phyloP scores from a whole-genome alignment of 2,797 vertebrate genomes.

The Labroides dimidiatus region DNA sequence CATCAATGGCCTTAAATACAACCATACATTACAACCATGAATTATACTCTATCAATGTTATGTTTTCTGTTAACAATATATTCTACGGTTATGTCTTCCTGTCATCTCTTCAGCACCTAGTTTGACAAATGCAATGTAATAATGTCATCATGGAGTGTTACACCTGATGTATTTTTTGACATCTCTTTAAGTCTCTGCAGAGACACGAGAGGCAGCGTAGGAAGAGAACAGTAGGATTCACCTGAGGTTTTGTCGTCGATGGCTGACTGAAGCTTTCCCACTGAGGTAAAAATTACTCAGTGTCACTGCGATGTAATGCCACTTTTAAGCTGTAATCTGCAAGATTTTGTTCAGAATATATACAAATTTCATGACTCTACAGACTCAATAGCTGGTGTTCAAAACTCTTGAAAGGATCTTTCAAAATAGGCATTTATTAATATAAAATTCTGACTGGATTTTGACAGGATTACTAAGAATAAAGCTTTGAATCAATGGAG shows the following conservation, averaged over 20 bases:
- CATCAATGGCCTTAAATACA: neutral
- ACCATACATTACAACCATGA: neutral
- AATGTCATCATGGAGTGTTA: conserved; percentile 67
- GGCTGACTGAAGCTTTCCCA: conserved; percentile 35
- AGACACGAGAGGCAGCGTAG: conserved; percentile 37
- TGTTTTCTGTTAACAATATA: neutral
- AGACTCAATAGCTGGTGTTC: conserved; percentile 3
- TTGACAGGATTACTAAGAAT: neutral
- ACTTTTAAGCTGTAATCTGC: conserved; percentile 24
- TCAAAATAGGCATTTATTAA: neutral
- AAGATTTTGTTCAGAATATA: conserved; percentile 21
- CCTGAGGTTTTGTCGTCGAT: conserved; percentile 37
- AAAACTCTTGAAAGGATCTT: neutral
- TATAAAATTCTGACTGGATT: neutral
- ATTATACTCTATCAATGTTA: neutral
- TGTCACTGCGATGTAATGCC: conserved; percentile 35
- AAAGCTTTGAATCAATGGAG: neutral
- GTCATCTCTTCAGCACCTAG: conserved; percentile 14
- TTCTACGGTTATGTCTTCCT: conserved; percentile 1
- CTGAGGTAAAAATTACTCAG: conserved; percentile 36
- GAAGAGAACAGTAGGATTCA: conserved; percentile 47
- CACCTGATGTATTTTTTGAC: conserved; percentile 46
- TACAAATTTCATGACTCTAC: conserved; percentile 5
- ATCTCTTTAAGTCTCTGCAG: conserved; percentile 34
- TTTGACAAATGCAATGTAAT: conserved; percentile 57